phyloP scores from a whole-genome alignment of 2,113 vertebrate species.

The Tragelaphus strepsiceros region DNA sequence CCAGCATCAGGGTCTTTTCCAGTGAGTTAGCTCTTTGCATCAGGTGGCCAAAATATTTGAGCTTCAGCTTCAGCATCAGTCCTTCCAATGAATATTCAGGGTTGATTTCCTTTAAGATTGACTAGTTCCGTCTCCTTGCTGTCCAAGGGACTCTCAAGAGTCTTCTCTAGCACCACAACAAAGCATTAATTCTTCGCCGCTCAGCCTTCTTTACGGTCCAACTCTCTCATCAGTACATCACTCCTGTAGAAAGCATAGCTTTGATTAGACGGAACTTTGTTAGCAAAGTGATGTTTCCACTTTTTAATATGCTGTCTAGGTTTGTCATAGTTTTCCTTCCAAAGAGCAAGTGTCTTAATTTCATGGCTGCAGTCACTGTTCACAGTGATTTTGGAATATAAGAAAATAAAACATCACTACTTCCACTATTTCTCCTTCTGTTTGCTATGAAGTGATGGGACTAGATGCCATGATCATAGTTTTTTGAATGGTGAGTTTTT shows the following conservation, averaged over 20 bases:
- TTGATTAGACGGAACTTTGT: background rate
- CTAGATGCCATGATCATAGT: background rate
- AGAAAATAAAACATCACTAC: background rate
- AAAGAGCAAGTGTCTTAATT: too few species aligned
- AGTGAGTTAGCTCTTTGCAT: background rate
- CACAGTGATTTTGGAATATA: background rate
- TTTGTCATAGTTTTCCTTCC: background rate
- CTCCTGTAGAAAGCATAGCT: background rate
- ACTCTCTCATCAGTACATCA: background rate
- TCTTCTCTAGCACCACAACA: background rate
- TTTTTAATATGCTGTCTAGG: background rate
- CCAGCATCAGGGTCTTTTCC: background rate
- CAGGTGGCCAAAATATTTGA: background rate
- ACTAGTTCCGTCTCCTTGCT: background rate
- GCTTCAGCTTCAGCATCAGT: background rate
- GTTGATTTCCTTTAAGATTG: background rate
- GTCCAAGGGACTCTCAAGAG: background rate
- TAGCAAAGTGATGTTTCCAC: background rate
- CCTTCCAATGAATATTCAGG: background rate
- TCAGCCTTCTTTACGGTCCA: background rate
- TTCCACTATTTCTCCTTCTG: background rate
- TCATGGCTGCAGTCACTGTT: too few species aligned
- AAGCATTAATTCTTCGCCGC: rapidly evolving
- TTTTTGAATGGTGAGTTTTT: background rate
- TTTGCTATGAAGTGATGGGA: background rate